Base-by-base conservation (phyloP, 2,797 vertebrate genomes). In the Gorsachius magnificus region DNA sequence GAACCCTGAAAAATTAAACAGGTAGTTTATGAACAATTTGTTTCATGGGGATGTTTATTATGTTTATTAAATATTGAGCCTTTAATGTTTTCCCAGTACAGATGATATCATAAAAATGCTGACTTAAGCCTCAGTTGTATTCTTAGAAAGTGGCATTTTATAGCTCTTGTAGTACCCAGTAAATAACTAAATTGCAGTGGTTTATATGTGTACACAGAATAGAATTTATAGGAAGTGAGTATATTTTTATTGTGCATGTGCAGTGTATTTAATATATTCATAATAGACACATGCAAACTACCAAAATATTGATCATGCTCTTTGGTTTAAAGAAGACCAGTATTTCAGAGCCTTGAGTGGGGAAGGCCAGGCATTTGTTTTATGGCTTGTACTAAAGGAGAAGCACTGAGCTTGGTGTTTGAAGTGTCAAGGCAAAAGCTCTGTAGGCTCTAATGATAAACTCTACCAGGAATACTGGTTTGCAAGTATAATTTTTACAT, bases 1-100 rank as follows among this genome's bases (percentile, higher is more conserved):
- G 98, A 99, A 98, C 98, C 98, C 98, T 99, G 98, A 99, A 99
- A 99, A 99, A 99, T 99, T 99, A 99, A 99, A 99, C 99, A 99
- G 98, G 98, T 99, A 99, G 98, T 99, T 99, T 99, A 99, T 99
- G 99, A 99, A 99, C 99, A 99, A 99, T 99, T 99, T 99, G 99
- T 99, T 99, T 99, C 99, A 98, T 98, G 94, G 98, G 98, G 98
- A 98, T 99, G 99, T 99, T 99, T 99, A 99, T 99, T 99, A 99
- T 99, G 99, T 99, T 98, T 99, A 99, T 99, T 98, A 99, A 99
- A 99, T 99, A 98, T 98, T 98, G 98, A 97, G 98, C 98, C 96
- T 97, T 98, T 97, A 98, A 98, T 98, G 97, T 98, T 98, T 98
- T 98, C 97, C 97, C 97, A 98, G 97, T 97, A 97, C 96, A 95